Evolutionary conservation across 2,113 vertebrate genomes (phyloP), one percentile per base, ranked within the genome.

Genomic region (Regulus satrapa): DNA sequence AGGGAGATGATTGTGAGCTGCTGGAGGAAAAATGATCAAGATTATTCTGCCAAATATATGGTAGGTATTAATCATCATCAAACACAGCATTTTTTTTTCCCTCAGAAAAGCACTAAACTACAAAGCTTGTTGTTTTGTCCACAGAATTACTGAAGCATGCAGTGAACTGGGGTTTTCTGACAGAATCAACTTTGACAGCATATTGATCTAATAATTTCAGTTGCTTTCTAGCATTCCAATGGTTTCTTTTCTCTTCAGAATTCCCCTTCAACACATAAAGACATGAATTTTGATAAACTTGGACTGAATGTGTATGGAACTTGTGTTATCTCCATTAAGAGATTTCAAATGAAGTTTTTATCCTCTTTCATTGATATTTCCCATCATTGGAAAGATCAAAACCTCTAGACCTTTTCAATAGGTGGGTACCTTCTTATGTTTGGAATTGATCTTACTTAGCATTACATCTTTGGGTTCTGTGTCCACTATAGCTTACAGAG

Each of bases 51-150:
- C 82, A 93, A 74, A 94, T 96, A 69, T 51, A 62, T 74, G 55
- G 41, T 74, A 74, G 75, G 75, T 94, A 92, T 94, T 92, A 95
- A 88, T 91, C 92, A 95, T 54, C 51, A 82, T n/a, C 46, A 76
- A 73, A 80, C 34, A 73, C 7, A 58, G 32, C 59, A 20, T 18
- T 88, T 89, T 85, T 74, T 21, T 84, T 24, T 26, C 24, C 2
- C 52, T 76, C 14, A 76, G 58, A 76, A 85, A 85, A 85, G 10
- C 54, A 80, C 46, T 55, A 66, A 88, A 49, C 20, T 67, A 9
- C n/a, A 82, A 61, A 79, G 15, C 41, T 73, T 77, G 9, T 69
- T 29, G 29, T 48, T 79, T 92, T 72, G 10, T 61, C 49, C 81
- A 13, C 62, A 91, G 49, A 51, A 66, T 88, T 90, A 20, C 16